Conservation (phyloP, 1,140 invertebrate genomes). For the Parasteatoda tepidariorum region DNA sequence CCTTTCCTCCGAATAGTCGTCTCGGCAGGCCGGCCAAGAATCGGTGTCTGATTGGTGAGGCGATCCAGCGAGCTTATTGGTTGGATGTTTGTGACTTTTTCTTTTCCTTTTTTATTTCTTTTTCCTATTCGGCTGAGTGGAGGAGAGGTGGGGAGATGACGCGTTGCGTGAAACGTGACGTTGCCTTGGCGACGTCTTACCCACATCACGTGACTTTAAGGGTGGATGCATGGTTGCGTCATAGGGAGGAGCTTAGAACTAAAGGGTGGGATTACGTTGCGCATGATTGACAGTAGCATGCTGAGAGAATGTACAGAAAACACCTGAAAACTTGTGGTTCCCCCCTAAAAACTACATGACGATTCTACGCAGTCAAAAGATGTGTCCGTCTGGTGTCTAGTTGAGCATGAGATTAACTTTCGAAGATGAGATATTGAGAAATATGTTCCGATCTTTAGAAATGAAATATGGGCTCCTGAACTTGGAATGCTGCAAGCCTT, state of each 20-base stretch:
- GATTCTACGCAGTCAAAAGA: background rate
- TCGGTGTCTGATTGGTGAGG: conserved; percentile 36
- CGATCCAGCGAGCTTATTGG: conserved; percentile 39
- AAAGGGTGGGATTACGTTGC: conserved; percentile 23
- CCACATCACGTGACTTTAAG: conserved; percentile 43
- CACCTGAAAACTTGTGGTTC: conserved; percentile 39
- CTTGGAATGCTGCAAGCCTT: background rate
- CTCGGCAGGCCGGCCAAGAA: conserved; percentile 18
- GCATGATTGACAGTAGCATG: conserved; percentile 55
- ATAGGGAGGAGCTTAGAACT: conserved; percentile 22
- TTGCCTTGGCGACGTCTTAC: conserved; percentile 54
- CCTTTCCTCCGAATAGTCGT: conserved; percentile 25
- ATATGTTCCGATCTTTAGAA: background rate
- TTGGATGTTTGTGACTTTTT: conserved; percentile 53
- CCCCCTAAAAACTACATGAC: background rate
- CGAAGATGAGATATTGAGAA: background rate
- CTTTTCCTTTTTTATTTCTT: conserved; percentile 44
- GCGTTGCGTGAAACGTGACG: conserved; percentile 57
- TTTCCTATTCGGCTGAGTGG: conserved; percentile 23
- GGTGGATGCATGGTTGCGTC: conserved; percentile 47
- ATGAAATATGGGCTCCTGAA: background rate
- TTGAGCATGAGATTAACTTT: background rate
- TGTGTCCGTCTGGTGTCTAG: background rate
- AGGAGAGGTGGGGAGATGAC: conserved; percentile 19
- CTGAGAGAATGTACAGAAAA: conserved; percentile 29